Evolutionary conservation across 2,888 invertebrate genomes (phyloP).

Genomic region (Lysandra coridon): DNA sequence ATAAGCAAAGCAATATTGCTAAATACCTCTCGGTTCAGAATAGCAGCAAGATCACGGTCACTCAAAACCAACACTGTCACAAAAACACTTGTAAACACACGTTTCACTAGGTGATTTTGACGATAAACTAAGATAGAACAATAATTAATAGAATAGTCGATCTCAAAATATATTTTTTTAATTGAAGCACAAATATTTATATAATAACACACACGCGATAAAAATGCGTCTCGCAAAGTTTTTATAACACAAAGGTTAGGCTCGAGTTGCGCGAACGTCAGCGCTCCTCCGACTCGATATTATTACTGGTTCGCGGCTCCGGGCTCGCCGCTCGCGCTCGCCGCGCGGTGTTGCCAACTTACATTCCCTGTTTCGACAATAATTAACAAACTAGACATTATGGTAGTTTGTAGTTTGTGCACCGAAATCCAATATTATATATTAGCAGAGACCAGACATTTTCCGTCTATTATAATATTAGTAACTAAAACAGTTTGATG

Average conservation of each 20-base stretch:
- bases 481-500: too few species aligned
- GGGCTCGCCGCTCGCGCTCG: background rate
- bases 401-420: too few species aligned
- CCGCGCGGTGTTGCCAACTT: conserved; percentile 5
- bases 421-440: too few species aligned
- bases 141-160: background rate
- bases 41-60: conserved; percentile 23
- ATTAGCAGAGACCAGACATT: too few species aligned
- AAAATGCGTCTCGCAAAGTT: conserved; percentile 59
- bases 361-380: background rate
- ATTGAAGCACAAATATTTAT: background rate
- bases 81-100: conserved; percentile 31
- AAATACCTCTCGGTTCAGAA: conserved; percentile 11
- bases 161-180: background rate
- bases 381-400: background rate
- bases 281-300: conserved; percentile 52
- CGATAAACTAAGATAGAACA: conserved; percentile 33
- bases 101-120: background rate
- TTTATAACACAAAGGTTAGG: conserved; percentile 60
- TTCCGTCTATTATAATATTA: too few species aligned
- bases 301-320: conserved; percentile 51
- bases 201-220: conserved; percentile 35
- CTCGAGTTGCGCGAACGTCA: conserved; percentile 59
- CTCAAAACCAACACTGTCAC: conserved; percentile 15
- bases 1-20: conserved; percentile 6